Percentiles rank a stretch among this genome's conserved stretches.
Conservation (phyloP, 2,888 invertebrate genomes). For the Linyphia triangularis region DNA sequence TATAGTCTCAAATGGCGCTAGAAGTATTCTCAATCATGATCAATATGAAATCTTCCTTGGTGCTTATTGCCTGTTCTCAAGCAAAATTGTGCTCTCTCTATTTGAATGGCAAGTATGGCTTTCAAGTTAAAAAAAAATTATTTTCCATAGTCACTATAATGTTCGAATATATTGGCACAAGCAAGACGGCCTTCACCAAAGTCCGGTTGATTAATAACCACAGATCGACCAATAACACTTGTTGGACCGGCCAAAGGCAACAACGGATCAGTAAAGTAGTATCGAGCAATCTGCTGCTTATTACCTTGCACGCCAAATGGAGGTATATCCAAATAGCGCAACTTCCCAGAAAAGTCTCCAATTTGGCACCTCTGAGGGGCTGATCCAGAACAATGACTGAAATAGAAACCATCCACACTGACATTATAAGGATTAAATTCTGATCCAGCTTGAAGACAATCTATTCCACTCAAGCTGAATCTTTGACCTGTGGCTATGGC, state of each 20-base stretch:
- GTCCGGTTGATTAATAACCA: slow-evolving; percentile 91
- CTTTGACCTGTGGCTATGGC: slow-evolving; percentile 72
- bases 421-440: slow-evolving; percentile 89
- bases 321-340: slow-evolving; percentile 88
- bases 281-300: slow-evolving; percentile 78
- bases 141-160: slow-evolving; percentile 73
- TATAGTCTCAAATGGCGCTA: slow-evolving; percentile 9
- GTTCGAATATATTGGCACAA: slow-evolving; percentile 88
- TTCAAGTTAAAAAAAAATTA: no score
- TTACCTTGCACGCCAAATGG: slow-evolving; percentile 74
- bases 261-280: slow-evolving; percentile 88
- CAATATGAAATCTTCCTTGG: slow-evolving; percentile 3
- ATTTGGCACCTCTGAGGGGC: slow-evolving; percentile 94
- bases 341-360: slow-evolving; percentile 91
- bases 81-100: neutral
- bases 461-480: slow-evolving; percentile 75
- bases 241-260: slow-evolving; percentile 88
- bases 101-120: neutral
- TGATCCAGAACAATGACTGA: slow-evolving; percentile 91
- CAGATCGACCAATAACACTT: slow-evolving; percentile 88
- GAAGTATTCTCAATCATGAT: slow-evolving; percentile 3
- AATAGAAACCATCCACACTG: slow-evolving; percentile 78
- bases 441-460: slow-evolving; percentile 82
- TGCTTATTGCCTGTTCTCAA: neutral
- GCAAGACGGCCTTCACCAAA: slow-evolving; percentile 87